Conservation (phyloP, 2,113 vertebrate genomes). For the Isichthys henryi region DNA sequence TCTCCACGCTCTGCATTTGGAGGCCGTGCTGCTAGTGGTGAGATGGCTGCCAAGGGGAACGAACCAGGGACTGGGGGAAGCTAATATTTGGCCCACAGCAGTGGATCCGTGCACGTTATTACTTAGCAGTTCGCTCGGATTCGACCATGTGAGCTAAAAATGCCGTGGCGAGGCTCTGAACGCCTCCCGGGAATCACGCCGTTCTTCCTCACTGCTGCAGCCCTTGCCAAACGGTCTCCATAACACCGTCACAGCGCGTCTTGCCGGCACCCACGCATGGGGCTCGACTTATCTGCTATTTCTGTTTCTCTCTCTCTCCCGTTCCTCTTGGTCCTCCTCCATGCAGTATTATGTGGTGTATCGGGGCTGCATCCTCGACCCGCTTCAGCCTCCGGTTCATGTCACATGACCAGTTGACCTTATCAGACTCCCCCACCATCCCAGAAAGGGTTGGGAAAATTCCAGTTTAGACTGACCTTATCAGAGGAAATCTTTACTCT, state of each 20-base stretch:
- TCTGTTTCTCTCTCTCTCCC: background rate
- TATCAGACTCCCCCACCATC: background rate
- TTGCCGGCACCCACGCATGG: background rate
- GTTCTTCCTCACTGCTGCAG: background rate
- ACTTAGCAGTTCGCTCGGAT: background rate
- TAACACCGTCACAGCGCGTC: background rate
- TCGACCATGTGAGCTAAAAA: background rate
- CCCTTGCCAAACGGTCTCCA: background rate
- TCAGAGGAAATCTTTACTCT: background rate
- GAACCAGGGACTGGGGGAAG: background rate
- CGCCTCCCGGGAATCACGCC: background rate
- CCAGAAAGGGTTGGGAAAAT: background rate
- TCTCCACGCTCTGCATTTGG: background rate
- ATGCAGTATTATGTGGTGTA: conserved; percentile 7
- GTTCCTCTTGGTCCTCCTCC: background rate
- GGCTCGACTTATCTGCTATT: background rate
- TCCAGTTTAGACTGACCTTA: background rate
- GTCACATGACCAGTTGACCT: background rate
- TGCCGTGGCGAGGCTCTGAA: background rate
- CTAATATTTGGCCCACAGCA: background rate
- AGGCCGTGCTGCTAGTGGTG: conserved; percentile 6
- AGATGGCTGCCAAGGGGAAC: background rate
- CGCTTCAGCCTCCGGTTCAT: background rate
- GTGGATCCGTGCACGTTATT: background rate
- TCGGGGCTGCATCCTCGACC: background rate